A percentile compares a stretch with the other conserved stretches of the same genome.
Conservation (phyloP, 2,113 vertebrate species). For the Neolamprologus modestus region DNA sequence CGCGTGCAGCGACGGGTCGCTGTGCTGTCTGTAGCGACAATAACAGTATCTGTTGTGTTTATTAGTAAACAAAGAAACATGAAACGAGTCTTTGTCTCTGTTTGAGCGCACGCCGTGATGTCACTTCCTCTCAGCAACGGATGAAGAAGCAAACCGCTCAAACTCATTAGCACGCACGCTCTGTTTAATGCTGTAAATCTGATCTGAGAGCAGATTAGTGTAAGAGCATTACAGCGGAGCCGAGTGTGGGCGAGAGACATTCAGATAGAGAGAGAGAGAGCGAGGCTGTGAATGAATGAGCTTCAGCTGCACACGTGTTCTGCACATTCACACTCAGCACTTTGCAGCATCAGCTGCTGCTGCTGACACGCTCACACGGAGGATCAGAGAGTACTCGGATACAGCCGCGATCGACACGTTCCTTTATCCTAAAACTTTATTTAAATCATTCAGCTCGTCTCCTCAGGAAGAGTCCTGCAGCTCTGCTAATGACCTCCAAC, state of each 20-base stretch:
- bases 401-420: not conserved
- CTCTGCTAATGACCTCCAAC: not conserved
- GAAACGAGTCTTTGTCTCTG: not conserved
- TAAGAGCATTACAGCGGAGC: conserved; percentile 20
- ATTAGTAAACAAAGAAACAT: not conserved
- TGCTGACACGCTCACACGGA: not conserved
- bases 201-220: conserved; percentile 27
- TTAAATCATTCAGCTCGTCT: rapidly evolving
- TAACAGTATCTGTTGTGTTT: not conserved
- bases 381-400: not conserved
- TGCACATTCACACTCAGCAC: not conserved
- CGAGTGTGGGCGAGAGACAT: not conserved
- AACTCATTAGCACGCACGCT: not conserved
- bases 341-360: not conserved
- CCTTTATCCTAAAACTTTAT: not conserved
- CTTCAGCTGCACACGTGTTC: not conserved
- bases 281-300: not conserved
- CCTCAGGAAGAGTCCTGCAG: not conserved
- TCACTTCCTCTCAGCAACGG: not conserved
- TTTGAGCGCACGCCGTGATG: not conserved
- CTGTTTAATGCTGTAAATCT: conserved; percentile 7
- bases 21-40: not conserved
- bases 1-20: not conserved
- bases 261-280: not conserved
- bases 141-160: not conserved